Evolutionary conservation across 2,797 vertebrate species (phyloP), one percentile per base, ranked within the genome.

Genomic region (Rhinella marina): DNA sequence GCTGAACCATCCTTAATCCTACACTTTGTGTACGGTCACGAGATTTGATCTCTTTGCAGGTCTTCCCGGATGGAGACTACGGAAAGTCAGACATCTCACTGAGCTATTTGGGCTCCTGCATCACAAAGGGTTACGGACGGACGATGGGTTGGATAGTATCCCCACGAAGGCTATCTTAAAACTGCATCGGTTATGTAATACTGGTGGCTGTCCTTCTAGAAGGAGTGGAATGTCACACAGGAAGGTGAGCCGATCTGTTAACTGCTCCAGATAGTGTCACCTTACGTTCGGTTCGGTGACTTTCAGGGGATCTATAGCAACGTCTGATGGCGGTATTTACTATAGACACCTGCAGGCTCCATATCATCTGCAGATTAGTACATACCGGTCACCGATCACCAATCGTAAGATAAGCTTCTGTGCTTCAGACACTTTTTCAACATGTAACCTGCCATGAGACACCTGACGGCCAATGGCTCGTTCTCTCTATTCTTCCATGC

Each of bases 151-250:
- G 29, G 7, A 19, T 72, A 32, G 16, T 6, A 12, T 17, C 27
- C 66, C 9, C 70, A 41, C 10, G 1, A 25, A 19, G 68, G 32
- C 32, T 73, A 73, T 50, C 72, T 76, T 76, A 48, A 73, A 29
- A n/a, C 48, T n/a, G 32, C 54, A 9, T 2, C 17, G 13, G 17
- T 73, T 50, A 73, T 75, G 7, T 64, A 62, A 87, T 61, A 64
- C 41, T 13, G 17, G n/a, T 25, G 41, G 70, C 61, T 70, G 59
- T 78, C 48, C 10, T 57, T 27, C 41, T 41, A 86, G 62, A 21
- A 27, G n/a, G 59, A 32, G 54, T 76, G 48, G 79, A 79, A 88
- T 79, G 81, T 79, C 87, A 84, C 75, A 66, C 52, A 14, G 81
- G 29, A 88, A 84, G 27, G 73, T 23, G 73, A 84, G 23, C 25